Evolutionary conservation across 2,113 vertebrate genomes (phyloP), one percentile per base, ranked within the genome.

Genomic region (Crypturellus undulatus): DNA sequence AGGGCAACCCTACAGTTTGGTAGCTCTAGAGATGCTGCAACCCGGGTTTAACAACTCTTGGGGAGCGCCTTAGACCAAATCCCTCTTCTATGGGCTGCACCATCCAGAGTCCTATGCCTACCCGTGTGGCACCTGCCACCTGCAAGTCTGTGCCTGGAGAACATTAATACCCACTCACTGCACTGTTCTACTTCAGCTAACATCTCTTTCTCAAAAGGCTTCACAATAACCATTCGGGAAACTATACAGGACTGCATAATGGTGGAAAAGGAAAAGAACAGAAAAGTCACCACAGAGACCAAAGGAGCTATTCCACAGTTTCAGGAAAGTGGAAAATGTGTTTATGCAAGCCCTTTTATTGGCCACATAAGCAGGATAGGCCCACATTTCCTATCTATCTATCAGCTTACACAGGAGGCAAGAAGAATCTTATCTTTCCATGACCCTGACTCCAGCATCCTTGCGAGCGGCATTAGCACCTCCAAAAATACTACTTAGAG

Each of bases 271-370:
- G 8, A 18, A 49, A 84, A 86, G 52, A 62, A 84, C 30, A 59
- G 47, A n/a, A 62, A 87, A 82, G 40, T 51, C 84, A 79, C 12
- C 54, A 77, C 59, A 42, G 0, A 49, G 49, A 3, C 67, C 63
- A 54, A 80, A 24, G n/a, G 45, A 77, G 21, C 2, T 21, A 63
- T 42, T n/a, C 45, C 63, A 79, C 36, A 63, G 28, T 77, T 79
- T 79, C 67, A 81, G 3, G 20, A 86, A 63, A 22, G 38, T 1
- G 5, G 12, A 4, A 8, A 47, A 73, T 0, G 0, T 20, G 1
- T 1, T 73, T 86, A 68, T 86, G 59, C 26, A 62, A 63, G 43
- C 42, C 17, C 47, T 79, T 4, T n/a, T 28, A 26, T 32, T 68
- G 38, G 25, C 4, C 10, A 16, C 16, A 22, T 4, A 7, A 83